Evolutionary conservation across 2,113 vertebrate genomes (phyloP).

Genomic region (Albula glossodonta): DNA sequence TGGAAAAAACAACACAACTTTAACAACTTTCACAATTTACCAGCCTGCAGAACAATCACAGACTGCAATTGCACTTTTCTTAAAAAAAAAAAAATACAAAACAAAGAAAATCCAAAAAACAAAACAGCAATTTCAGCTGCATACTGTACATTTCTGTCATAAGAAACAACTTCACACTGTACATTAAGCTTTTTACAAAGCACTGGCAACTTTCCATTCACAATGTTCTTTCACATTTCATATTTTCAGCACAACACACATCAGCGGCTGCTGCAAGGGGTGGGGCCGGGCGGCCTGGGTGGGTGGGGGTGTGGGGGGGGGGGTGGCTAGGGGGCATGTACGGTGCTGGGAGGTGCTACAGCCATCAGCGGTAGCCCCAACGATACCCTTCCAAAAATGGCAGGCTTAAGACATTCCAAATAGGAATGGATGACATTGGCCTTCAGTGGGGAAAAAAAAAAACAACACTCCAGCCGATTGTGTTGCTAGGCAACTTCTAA

Average conservation of each 20-base stretch:
- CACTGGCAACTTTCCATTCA: slow-evolving; percentile 61
- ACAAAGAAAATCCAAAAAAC: slow-evolving; percentile 39
- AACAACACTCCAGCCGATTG: slow-evolving; percentile 18
- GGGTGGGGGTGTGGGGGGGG: too few relatives aligned
- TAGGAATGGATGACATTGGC: not conserved
- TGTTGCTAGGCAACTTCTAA: slow-evolving; percentile 35
- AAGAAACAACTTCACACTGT: slow-evolving; percentile 72
- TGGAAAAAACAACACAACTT: slow-evolving; percentile 51
- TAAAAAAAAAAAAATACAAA: slow-evolving; percentile 39
- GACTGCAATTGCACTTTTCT: slow-evolving; percentile 52
- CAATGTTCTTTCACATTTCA: slow-evolving; percentile 39
- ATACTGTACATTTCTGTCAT: slow-evolving; percentile 71
- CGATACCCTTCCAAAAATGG: slow-evolving; percentile 11
- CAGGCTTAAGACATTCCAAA: not conserved
- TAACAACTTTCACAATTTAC: slow-evolving; percentile 40
- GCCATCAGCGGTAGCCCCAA: not conserved
- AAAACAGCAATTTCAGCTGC: slow-evolving; percentile 68
- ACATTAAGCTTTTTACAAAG: slow-evolving; percentile 83
- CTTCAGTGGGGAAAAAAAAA: slow-evolving; percentile 23
- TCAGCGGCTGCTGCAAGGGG: not conserved
- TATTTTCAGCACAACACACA: not conserved
- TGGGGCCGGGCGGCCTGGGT: too few relatives aligned
- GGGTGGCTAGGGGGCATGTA: not conserved
- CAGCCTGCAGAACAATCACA: slow-evolving; percentile 54
- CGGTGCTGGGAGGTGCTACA: not conserved